phyloP scores from a whole-genome alignment of 1,140 invertebrate species.

The Acromyrmex charruanus region DNA sequence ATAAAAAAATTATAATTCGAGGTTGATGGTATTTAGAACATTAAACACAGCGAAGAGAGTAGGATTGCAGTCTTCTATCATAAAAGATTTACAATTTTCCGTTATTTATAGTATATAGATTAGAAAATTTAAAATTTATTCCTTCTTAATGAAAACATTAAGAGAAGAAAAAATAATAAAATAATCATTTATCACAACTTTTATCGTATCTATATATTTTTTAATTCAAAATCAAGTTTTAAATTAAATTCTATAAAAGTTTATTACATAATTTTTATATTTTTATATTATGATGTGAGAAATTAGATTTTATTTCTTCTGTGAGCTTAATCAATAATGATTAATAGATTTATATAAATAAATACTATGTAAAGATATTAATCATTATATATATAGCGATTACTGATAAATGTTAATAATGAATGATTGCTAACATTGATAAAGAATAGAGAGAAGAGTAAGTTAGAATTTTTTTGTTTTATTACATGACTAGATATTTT shows the following conservation, averaged over 20 bases:
- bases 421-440: slow-evolving; percentile 1
- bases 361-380: slow-evolving; percentile 17
- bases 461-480: slow-evolving; percentile 35
- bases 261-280: background rate
- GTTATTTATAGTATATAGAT: background rate
- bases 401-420: slow-evolving; percentile 13
- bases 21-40: slow-evolving; percentile 13
- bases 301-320: background rate
- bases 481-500: slow-evolving; percentile 36
- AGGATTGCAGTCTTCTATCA: background rate
- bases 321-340: background rate
- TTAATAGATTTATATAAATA: slow-evolving; percentile 4
- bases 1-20: slow-evolving; percentile 60
- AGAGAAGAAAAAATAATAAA: background rate
- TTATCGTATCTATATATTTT: background rate
- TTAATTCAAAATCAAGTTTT: background rate
- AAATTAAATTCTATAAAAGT: slow-evolving; percentile 7
- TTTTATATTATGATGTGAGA: slow-evolving; percentile 8
- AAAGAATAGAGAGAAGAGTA: background rate
- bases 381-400: slow-evolving; percentile 21
- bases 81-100: background rate
- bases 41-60: background rate
- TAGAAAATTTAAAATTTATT: background rate
- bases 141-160: background rate
- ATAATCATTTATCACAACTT: slow-evolving; percentile 2